A percentile compares a stretch with the other conserved stretches of the same genome.
phyloP scores from a whole-genome alignment of 2,888 invertebrate genomes.

The Calameuta filiformis region DNA sequence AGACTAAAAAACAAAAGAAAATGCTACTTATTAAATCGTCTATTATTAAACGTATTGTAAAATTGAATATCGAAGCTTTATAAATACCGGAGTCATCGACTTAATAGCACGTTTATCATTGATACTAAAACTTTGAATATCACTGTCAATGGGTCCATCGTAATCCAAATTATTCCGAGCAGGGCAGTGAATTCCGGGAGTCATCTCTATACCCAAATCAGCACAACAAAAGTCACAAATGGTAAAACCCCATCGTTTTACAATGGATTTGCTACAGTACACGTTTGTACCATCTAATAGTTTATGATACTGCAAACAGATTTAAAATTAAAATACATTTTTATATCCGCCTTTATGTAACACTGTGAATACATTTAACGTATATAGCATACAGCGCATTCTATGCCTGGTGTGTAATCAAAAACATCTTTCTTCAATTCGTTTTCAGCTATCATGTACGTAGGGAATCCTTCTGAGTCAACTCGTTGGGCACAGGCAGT shows the following conservation, averaged over 20 bases:
- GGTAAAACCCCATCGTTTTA: slow-evolving; percentile 59
- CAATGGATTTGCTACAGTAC: slow-evolving; percentile 54
- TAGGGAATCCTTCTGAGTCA: slow-evolving; percentile 28
- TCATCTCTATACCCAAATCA: slow-evolving; percentile 37
- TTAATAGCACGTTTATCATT: no score
- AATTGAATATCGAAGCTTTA: no score
- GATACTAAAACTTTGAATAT: no score
- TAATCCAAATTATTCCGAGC: no score
- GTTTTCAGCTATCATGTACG: slow-evolving; percentile 43
- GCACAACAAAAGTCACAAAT: slow-evolving; percentile 59
- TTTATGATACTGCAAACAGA: slow-evolving; percentile 44
- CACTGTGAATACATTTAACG: no score
- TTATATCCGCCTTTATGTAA: no score
- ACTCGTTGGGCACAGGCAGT: slow-evolving; percentile 34
- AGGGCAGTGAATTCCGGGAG: slow-evolving; percentile 56
- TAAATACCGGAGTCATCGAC: no score
- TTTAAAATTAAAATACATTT: no score
- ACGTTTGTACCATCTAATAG: slow-evolving; percentile 27
- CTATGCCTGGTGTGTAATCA: slow-evolving; percentile 50
- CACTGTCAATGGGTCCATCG: no score
- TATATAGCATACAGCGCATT: slow-evolving; percentile 57
- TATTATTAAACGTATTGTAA: no score
- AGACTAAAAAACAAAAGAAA: no score
- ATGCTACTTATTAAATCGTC: no score
- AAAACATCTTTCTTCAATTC: slow-evolving; percentile 64